These are phyloP conservation scores for Drosophila pectinifera DNA, from an alignment of 1,140 invertebrate species.

Conservation along the genomic window DNA sequence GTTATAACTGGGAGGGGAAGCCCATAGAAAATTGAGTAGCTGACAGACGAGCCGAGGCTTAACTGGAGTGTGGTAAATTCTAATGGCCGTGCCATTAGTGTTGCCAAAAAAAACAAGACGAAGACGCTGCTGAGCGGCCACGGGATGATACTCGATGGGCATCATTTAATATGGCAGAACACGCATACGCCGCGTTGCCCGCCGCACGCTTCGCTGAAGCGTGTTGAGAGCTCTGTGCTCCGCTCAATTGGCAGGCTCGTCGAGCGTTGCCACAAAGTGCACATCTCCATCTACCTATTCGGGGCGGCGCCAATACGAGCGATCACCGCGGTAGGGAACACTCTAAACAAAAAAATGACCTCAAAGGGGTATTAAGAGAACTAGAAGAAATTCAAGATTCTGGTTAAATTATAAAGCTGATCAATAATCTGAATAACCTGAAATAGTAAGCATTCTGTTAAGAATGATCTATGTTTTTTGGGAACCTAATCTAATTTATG, in stretches of 20 bases:
- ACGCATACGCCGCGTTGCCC: conserved; percentile 71
- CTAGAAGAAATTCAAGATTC: neutral
- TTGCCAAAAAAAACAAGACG: conserved; percentile 23
- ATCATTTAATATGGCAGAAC: conserved; percentile 70
- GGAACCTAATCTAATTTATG: no score
- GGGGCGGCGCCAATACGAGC: conserved; percentile 53
- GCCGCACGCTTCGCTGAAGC: conserved; percentile 74
- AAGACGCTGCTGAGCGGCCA: neutral
- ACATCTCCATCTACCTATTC: conserved; percentile 10
- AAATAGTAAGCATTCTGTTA: no score
- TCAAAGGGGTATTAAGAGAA: neutral
- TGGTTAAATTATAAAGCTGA: no score
- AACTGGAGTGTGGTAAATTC: conserved; percentile 49
- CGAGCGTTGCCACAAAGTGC: conserved; percentile 59
- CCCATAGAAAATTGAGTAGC: conserved; percentile 31
- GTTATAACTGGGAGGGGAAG: conserved; percentile 26
- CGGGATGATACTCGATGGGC: conserved; percentile 27
- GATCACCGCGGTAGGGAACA: conserved; percentile 2
- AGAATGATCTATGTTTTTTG: no score
- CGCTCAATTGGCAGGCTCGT: conserved; percentile 75
- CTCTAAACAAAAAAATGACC: conserved; percentile 5
- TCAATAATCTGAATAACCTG: no score
- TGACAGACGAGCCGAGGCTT: conserved; percentile 18
- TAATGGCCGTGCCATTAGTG: conserved; percentile 47
- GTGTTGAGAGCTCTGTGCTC: conserved; percentile 71